Conservation (phyloP, 2,888 invertebrate genomes). For the Pecten maximus region DNA sequence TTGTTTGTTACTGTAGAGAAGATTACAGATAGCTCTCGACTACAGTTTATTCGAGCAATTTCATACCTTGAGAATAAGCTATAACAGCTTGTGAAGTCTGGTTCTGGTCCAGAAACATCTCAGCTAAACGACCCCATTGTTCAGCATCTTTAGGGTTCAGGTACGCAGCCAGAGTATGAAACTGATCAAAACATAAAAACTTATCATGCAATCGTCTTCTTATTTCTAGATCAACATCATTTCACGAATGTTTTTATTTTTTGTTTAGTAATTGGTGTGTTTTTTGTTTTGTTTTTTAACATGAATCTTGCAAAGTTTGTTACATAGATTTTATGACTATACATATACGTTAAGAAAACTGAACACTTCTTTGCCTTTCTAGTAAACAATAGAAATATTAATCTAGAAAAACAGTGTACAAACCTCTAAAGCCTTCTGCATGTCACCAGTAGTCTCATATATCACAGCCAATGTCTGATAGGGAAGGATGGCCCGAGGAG, state of each 20-base stretch:
- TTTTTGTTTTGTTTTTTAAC: too few species aligned
- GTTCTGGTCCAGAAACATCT: slow-evolving; percentile 88
- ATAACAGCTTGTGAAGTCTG: slow-evolving; percentile 91
- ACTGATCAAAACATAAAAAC: slow-evolving; percentile 78
- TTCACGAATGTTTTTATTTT: too few species aligned
- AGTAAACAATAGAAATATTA: too few species aligned
- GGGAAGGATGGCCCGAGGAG: slow-evolving; percentile 93
- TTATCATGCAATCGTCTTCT: neutral
- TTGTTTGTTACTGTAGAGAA: too few species aligned
- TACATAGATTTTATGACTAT: neutral
- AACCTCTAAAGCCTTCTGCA: slow-evolving; percentile 90
- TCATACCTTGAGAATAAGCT: slow-evolving; percentile 88
- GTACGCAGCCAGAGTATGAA: slow-evolving; percentile 92
- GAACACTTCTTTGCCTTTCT: too few species aligned
- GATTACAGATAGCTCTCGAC: too few species aligned
- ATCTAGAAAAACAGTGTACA: neutral
- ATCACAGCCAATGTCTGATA: slow-evolving; percentile 95
- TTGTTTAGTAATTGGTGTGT: too few species aligned
- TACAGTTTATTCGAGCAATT: too few species aligned
- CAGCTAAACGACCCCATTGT: slow-evolving; percentile 93
- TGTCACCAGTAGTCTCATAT: slow-evolving; percentile 90
- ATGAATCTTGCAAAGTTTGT: neutral
- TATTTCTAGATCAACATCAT: too few species aligned
- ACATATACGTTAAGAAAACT: too few species aligned
- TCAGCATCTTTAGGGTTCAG: slow-evolving; percentile 90